phyloP scores from a whole-genome alignment of 2,797 vertebrate genomes.

The Manis crassicaudata region DNA sequence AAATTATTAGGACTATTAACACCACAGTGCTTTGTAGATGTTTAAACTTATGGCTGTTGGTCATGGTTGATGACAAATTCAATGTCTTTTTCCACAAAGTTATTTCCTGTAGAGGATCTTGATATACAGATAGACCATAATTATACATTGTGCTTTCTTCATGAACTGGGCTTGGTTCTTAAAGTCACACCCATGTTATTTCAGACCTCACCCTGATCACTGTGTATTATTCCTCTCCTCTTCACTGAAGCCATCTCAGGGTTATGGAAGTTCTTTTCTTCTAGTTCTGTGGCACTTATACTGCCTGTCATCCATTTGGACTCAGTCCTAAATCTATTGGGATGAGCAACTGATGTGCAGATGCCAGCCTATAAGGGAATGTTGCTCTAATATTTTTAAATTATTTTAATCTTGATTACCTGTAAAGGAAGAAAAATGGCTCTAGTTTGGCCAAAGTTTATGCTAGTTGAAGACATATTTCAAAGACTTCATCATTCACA shows the following conservation, averaged over 20 bases:
- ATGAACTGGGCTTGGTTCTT: background rate
- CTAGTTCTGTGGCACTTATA: background rate
- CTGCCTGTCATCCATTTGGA: background rate
- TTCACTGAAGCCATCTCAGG: background rate
- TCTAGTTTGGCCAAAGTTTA: background rate
- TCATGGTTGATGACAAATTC: background rate
- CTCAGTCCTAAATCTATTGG: background rate
- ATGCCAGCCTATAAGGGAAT: background rate
- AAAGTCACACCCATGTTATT: background rate
- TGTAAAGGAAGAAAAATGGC: background rate
- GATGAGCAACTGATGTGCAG: background rate
- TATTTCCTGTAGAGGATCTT: background rate
- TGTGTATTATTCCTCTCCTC: background rate
- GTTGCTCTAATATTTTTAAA: background rate
- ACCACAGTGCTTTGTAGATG: background rate
- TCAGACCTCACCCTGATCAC: background rate
- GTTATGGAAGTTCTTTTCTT: background rate
- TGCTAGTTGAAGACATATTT: conserved; percentile 24
- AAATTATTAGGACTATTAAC: background rate
- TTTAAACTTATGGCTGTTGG: background rate
- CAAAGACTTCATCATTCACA: background rate
- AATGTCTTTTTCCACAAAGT: background rate
- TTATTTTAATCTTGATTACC: conserved; percentile 11
- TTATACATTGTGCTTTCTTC: background rate
- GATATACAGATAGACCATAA: background rate